Evolutionary conservation across 1,140 invertebrate species (phyloP).

Genomic region (Rhagoletis zephyria): DNA sequence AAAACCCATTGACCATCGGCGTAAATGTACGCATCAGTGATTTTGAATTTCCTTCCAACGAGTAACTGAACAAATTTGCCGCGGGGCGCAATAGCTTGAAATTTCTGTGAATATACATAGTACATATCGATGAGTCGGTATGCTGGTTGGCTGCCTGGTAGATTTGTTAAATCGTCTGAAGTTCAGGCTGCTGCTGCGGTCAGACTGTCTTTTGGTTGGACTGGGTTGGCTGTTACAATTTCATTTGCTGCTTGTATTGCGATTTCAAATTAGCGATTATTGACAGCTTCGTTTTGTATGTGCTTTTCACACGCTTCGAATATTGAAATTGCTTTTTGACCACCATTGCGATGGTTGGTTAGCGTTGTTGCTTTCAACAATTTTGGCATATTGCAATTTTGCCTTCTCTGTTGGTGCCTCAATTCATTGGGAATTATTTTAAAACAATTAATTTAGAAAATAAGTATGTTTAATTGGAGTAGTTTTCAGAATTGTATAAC

Average conservation of each 20-base stretch:
- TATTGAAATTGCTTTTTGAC: constrained; percentile 38
- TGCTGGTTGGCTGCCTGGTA: background rate
- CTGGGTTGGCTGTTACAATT: background rate
- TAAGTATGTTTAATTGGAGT: no score
- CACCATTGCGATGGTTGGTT: background rate
- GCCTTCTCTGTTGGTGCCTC: background rate
- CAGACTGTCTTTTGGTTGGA: background rate
- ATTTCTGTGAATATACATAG: no score
- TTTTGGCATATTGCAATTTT: background rate
- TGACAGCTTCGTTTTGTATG: background rate
- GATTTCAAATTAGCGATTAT: constrained; percentile 2
- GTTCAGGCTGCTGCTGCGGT: background rate
- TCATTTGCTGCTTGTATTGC: no score
- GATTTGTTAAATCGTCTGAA: background rate
- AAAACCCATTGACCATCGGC: background rate
- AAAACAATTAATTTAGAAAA: no score
- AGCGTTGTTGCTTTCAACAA: background rate
- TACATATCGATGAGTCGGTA: no score
- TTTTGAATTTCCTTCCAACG: background rate
- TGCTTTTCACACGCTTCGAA: background rate
- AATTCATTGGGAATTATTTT: no score
- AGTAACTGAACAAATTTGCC: background rate
- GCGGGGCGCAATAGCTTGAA: background rate
- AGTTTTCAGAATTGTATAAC: no score
- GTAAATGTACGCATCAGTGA: background rate